Evolutionary conservation across 2,888 invertebrate genomes (phyloP), one percentile per base, ranked within the genome.

Genomic region (Seira musarum): DNA sequence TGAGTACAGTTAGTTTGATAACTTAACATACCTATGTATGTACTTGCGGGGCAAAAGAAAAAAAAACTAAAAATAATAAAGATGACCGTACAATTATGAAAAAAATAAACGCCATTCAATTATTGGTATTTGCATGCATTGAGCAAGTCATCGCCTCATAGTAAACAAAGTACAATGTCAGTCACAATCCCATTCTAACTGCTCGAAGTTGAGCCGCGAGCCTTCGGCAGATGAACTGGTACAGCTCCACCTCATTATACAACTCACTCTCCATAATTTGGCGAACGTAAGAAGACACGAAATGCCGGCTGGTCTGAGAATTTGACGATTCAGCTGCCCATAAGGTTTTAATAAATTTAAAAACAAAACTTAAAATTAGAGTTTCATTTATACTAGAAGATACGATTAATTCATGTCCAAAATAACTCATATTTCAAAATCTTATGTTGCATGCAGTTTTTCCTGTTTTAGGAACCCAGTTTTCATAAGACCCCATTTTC

Each of bases 231-330:
- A 85, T 81, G 67, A 87, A 87, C 3, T 71, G 69, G 66, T 85
- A 87, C 61, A 87, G 35, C 15, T 87, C 85, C 49, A 85, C 81
- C 64, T 87, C 86, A 10, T 75, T 74, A 21, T 81, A 82, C 13
- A 87, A 70, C 72, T 85, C 85, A 15, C 70, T 63, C 66, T 84
- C 79, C 74, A 87, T 72, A 2, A 84, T 78, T 10, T 71, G 49
- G n/a, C 83, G 61, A 13, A 84, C 84, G 21, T 73, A 60, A 15
- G 68, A 57, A 13, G 84, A 76, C 13, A 84, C 53, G 35, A 60
- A 40, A 63, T 63, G 63, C 22, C 21, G 10, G 63, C 63, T 22
- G 2, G 10, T 63, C 21, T 13, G 21, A 21, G 21, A 10, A 5
- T 40, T 40, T 40, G 40, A 40, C 40, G 40, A 40, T 40, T 40